Evolutionary conservation across 2,888 invertebrate species (phyloP).

Genomic region (Phrixothrix hirtus): DNA sequence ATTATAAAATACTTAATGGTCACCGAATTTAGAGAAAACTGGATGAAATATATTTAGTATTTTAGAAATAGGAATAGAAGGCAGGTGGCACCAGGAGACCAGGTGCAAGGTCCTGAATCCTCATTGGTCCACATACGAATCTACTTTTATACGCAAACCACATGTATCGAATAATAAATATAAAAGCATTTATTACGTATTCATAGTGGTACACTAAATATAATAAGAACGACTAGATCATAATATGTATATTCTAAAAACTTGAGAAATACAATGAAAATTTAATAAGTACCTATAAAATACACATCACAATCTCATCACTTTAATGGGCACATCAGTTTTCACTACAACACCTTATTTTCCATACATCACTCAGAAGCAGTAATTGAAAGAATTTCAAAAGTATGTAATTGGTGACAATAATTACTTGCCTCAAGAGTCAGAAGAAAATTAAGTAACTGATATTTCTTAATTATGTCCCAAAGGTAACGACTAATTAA

Average conservation of each 20-base stretch:
- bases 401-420: too few species aligned
- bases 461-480: slow-evolving; percentile 30
- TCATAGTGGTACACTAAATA: not conserved
- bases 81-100: slow-evolving; percentile 52
- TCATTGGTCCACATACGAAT: slow-evolving; percentile 52
- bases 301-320: too few species aligned
- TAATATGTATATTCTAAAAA: too few species aligned
- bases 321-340: too few species aligned
- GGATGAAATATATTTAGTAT: slow-evolving; percentile 8
- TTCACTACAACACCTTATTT: too few species aligned
- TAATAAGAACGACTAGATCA: too few species aligned
- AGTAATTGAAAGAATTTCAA: too few species aligned
- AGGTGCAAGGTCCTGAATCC: slow-evolving; percentile 45
- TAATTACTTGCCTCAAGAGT: too few species aligned
- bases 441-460: slow-evolving; percentile 13
- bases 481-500: slow-evolving; percentile 28
- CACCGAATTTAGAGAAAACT: slow-evolving; percentile 8
- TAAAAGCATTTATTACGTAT: slow-evolving; percentile 8
- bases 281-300: too few species aligned
- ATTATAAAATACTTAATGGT: not conserved
- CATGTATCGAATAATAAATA: slow-evolving; percentile 18
- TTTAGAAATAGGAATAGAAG: slow-evolving; percentile 33
- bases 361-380: too few species aligned
- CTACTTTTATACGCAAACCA: slow-evolving; percentile 38
- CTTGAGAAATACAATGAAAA: too few species aligned